Evolutionary conservation across 2,888 invertebrate genomes (phyloP), one percentile per base, ranked within the genome.

Genomic region (Caenorhabditis virilis): DNA sequence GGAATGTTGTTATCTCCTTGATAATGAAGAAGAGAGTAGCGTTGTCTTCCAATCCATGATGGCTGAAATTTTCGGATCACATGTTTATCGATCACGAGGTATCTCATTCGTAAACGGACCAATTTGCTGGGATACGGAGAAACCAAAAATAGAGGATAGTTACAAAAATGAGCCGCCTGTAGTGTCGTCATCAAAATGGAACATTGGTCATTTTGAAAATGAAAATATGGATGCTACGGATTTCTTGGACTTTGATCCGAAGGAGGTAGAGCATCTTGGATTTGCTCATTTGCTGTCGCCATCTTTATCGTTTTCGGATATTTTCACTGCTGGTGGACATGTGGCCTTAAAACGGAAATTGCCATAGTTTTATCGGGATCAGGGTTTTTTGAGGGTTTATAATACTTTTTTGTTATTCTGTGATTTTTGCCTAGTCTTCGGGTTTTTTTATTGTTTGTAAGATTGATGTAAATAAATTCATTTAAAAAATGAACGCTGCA

Each of bases 101-200:
- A 71, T 57, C 20, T 36, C n/a, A n/a, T 77, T 72, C 47, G 64
- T 60, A 15, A 65, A 55, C 22, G 78, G 79, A 0, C 79, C 79
- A 1, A 56, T 79, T n/a, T 79, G 79, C 39, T 58, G 65, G 53
- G 13, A 49, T 2, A 43, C 51, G 1, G 73, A 72, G 15, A 53
- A 58, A 9, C 76, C 76, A 4, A 45, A 52, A 13, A 63, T 69
- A n/a, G 67, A 76, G 22, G 73, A 76, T 35, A 48, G 63, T 43
- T 76, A 69, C 50, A 64, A 56, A 33, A 69, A 65, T 46, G 60
- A 52, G 18, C 56, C 64, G 20, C 75, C 75, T 18, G 62, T 63
- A 60, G 47, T 51, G 6, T 26, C 53, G 48, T n/a, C n/a, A n/a
- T n/a, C n/a, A n/a, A n/a, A n/a, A n/a, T 50, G 33, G 35, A 9